Percentiles rank a stretch among this genome's conserved stretches.
phyloP scores from a whole-genome alignment of 2,797 vertebrate species.

The Cephalopachus bancanus region DNA sequence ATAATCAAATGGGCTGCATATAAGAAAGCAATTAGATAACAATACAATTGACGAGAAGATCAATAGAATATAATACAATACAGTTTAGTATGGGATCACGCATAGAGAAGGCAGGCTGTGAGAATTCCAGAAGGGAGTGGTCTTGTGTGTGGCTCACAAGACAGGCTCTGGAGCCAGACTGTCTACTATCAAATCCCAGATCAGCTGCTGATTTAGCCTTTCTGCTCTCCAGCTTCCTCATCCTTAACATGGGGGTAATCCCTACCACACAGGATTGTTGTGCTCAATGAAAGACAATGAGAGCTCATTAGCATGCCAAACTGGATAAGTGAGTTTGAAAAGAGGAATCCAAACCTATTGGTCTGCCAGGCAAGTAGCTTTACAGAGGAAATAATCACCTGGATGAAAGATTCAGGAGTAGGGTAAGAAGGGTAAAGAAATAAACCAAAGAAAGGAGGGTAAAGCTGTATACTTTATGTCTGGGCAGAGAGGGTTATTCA shows the following conservation, averaged over 20 bases:
- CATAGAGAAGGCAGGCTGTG: not conserved
- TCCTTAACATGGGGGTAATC: not conserved
- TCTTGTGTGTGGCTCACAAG: not conserved
- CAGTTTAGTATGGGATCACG: not conserved
- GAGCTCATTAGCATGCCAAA: not conserved
- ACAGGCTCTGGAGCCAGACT: not conserved
- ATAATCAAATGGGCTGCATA: not conserved
- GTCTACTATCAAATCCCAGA: slow-evolving; percentile 36
- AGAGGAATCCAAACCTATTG: slow-evolving; percentile 9
- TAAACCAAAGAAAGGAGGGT: not conserved
- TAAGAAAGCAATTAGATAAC: not conserved
- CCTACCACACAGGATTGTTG: not conserved
- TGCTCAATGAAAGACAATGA: not conserved
- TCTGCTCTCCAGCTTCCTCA: not conserved
- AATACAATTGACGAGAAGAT: not conserved
- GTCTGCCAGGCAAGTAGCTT: not conserved
- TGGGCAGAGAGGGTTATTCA: not conserved
- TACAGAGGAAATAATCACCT: not conserved
- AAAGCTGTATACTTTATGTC: not conserved
- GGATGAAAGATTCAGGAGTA: not conserved
- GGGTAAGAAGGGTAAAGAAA: not conserved
- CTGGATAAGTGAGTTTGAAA: not conserved
- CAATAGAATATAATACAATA: not conserved
- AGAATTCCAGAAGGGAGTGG: not conserved
- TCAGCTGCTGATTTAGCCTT: not conserved